A percentile compares a stretch with the other conserved stretches of the same genome.
phyloP scores from a whole-genome alignment of 2,113 vertebrate genomes.

The Rana temporaria region DNA sequence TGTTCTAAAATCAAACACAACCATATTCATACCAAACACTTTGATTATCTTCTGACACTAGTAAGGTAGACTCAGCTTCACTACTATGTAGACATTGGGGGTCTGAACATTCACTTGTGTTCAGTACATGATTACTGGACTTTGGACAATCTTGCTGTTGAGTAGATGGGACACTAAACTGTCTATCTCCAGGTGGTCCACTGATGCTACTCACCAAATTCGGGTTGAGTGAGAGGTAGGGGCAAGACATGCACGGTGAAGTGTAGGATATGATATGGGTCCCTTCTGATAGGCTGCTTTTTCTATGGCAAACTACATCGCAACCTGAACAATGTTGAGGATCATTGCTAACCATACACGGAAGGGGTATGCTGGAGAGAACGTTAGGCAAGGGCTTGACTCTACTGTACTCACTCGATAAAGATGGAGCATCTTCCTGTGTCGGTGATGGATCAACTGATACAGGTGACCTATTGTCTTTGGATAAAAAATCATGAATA shows the following conservation, averaged over 20 bases:
- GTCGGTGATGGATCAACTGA: conserved; percentile 81
- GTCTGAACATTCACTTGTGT: conserved; percentile 56
- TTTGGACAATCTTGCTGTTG: conserved; percentile 55
- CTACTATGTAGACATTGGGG: conserved; percentile 57
- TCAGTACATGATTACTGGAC: conserved; percentile 42
- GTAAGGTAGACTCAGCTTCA: conserved; percentile 70
- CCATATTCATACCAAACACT: conserved; percentile 98
- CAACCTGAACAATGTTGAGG: neutral
- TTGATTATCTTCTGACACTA: conserved; percentile 88
- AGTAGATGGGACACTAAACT: neutral
- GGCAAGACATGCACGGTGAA: conserved; percentile 70
- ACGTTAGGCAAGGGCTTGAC: conserved; percentile 65
- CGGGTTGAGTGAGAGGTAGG: conserved; percentile 91
- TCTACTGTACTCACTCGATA: conserved; percentile 94
- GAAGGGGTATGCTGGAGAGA: conserved; percentile 62
- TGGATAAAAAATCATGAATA: conserved; percentile 95
- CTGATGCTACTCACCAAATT: conserved; percentile 94
- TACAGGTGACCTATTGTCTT: conserved; percentile 87
- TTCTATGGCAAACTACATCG: conserved; percentile 69
- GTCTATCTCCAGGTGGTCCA: conserved; percentile 72
- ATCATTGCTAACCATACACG: conserved; percentile 48
- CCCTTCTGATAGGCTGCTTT: conserved; percentile 70
- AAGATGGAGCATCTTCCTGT: conserved; percentile 71
- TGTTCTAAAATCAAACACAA: conserved; percentile 80
- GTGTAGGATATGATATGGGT: conserved; percentile 54